Base-by-base conservation (phyloP, 2,113 vertebrate species). In the Salvelinus alpinus region DNA sequence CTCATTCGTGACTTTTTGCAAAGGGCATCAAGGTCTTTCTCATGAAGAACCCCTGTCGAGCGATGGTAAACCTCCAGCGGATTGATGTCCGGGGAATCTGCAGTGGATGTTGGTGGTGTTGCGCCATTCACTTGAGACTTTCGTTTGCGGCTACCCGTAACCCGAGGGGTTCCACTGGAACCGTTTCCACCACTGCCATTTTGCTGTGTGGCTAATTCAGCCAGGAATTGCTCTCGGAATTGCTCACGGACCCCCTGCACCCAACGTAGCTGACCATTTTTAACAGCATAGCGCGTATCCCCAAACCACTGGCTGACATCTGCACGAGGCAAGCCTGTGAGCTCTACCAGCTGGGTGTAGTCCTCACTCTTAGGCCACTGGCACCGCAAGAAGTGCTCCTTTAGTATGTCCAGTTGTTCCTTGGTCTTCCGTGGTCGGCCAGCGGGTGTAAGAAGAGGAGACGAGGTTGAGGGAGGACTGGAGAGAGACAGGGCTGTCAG, bases 281-380 rank as follows among this genome's bases (percentile, higher is more conserved):
- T 97, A 64, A 97, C 93, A 1, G 96, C 96, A 62, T 97, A 97
- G 2, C 96, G 94, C 0, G 96, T 97, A 81, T 97, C 96, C 31
- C 96, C 96, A 85, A 97, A 97, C 96, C 96, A 97, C 80, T 96
- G 96, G 84, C 96, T 96, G 20, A 97, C 94, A 69, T 97, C 96
- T 24, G 95, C 90, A 3, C 96, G 92, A 1, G 96, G 96, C 78
- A 97, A 91, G 72, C 93, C 93, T 7, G 95, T 96, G 16, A 94
- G 89, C 85, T 94, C 93, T 48, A 95, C 94, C 71, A 97, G 90
- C 78, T 93, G 90, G 24, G 94, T 92, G 88, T 97, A 97, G 76
- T 96, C 95, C 76, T 95, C 95, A 44, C 95, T 93, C 31, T 93
- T 91, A 77, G 96, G 95, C 96, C 96, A 97, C 70, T 96, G 96